Evolutionary conservation across 2,113 vertebrate genomes (phyloP).

Genomic region (Calyptommatus sinebrachiatus): DNA sequence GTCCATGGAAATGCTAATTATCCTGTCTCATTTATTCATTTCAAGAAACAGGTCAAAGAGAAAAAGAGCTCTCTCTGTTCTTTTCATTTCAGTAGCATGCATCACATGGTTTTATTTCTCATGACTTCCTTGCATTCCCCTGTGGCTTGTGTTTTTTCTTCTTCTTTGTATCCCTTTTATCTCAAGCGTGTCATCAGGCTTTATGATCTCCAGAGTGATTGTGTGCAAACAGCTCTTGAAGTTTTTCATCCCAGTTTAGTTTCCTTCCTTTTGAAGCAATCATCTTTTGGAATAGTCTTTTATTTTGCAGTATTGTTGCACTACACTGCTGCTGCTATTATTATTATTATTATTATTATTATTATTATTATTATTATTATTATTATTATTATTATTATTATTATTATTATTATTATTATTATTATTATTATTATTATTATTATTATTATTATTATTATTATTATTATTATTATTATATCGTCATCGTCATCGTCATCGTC

Average conservation of each 20-base stretch:
- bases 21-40: not conserved
- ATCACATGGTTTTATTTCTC: not conserved
- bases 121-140: not conserved
- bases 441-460: no score
- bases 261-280: not conserved
- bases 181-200: not conserved
- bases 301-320: not conserved
- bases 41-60: not conserved
- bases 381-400: no score
- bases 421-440: no score
- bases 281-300: not conserved
- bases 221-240: not conserved
- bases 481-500: no score
- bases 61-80: slow-evolving; percentile 8
- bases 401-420: no score
- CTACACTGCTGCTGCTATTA: no score
- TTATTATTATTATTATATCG: no score
- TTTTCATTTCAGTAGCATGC: not conserved
- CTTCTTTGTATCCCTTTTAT: not conserved
- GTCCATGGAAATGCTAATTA: slow-evolving; percentile 6
- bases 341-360: no score
- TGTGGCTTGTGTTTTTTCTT: not conserved
- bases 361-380: no score
- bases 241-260: not conserved
- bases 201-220: slow-evolving; percentile 13